These are phyloP conservation scores for Cavia aperea DNA, from an alignment of 2,113 vertebrate genomes.

Conservation along the genomic window DNA sequence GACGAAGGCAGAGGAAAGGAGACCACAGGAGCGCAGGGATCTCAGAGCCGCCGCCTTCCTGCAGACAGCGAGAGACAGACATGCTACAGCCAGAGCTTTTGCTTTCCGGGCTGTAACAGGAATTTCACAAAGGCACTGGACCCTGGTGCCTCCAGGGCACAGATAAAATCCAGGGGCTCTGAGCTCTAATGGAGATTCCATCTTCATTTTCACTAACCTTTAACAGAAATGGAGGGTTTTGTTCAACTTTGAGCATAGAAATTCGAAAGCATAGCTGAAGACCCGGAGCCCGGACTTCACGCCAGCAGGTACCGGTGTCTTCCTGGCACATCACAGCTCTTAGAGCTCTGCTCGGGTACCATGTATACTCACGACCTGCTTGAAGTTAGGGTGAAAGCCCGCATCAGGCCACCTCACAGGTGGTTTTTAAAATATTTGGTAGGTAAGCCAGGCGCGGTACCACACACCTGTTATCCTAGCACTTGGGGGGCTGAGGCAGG, in stretches of 20 bases:
- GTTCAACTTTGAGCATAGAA: not conserved
- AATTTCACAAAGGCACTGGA: not conserved
- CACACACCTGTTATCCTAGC: not conserved
- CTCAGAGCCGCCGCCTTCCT: not conserved
- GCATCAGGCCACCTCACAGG: not conserved
- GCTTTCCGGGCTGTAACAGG: not conserved
- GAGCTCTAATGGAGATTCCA: not conserved
- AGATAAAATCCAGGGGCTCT: not conserved
- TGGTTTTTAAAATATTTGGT: not conserved
- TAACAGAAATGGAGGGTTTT: not conserved
- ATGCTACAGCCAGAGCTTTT: not conserved
- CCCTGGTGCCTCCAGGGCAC: not conserved
- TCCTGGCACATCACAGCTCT: not conserved
- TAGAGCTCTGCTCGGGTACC: not conserved
- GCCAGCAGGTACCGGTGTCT: not conserved
- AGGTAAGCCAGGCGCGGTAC: not conserved
- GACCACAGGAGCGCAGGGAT: not conserved
- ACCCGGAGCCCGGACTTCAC: not conserved
- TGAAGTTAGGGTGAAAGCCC: not conserved
- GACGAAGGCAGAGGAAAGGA: not conserved
- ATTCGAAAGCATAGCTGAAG: not conserved
- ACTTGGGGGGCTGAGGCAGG: not conserved
- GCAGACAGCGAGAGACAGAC: not conserved
- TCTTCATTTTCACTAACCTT: conserved; percentile 12
- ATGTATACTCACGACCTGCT: not conserved